Conservation (phyloP, 2,113 vertebrate genomes). For the Eulacestoma nigropectus region DNA sequence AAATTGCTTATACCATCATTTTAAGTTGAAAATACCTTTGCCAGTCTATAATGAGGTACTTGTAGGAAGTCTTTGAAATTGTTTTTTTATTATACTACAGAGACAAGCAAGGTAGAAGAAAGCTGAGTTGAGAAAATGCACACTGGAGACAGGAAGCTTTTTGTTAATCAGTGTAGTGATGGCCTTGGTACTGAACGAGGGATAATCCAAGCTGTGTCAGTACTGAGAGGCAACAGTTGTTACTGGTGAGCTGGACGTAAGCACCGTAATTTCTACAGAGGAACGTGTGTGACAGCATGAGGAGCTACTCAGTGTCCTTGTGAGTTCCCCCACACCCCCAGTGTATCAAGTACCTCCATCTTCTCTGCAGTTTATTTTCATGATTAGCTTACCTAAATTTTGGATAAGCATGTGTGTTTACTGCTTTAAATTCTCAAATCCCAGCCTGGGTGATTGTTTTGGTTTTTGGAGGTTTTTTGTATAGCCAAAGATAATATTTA, state of each 20-base stretch:
- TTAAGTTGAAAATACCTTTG: background rate
- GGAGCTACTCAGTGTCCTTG: background rate
- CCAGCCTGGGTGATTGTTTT: background rate
- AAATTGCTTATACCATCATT: background rate
- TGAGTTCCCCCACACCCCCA: accelerated
- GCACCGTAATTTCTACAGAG: background rate
- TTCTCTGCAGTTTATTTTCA: background rate
- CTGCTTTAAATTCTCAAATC: background rate
- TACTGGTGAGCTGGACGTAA: background rate
- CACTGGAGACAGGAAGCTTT: background rate
- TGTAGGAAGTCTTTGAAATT: background rate
- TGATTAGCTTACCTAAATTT: background rate
- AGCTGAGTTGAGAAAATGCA: background rate
- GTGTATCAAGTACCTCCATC: background rate
- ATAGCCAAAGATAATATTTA: background rate
- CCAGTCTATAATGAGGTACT: background rate
- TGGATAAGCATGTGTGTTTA: background rate
- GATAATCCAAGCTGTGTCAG: background rate
- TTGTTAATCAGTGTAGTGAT: background rate
- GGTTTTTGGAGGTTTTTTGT: background rate
- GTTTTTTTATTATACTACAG: background rate
- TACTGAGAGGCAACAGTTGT: background rate
- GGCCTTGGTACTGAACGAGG: background rate
- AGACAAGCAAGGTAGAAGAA: background rate
- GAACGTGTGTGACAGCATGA: background rate